Conservation (phyloP, 2,113 vertebrate species). For the Nesoenas mayeri region DNA sequence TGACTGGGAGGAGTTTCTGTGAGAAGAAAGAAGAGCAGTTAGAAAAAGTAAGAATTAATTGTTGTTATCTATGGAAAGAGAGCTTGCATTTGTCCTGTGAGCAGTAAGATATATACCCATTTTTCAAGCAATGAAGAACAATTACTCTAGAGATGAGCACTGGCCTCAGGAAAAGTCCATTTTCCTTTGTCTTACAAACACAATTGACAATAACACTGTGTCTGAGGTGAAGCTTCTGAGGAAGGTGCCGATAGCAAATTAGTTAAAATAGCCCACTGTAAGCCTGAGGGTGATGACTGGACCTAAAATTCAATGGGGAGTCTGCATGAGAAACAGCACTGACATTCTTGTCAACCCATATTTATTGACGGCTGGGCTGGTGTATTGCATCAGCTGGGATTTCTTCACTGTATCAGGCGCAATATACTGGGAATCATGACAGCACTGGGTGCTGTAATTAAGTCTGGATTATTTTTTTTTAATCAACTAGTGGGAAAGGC, state of each 20-base stretch:
- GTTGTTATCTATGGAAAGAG: not conserved
- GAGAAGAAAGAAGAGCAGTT: not conserved
- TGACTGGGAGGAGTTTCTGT: not conserved
- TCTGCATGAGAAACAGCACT: not conserved
- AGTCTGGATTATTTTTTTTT: not conserved
- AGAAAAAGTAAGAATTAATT: not conserved
- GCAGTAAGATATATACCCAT: not conserved
- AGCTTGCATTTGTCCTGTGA: not conserved
- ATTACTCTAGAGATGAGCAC: not conserved
- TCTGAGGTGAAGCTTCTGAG: not conserved
- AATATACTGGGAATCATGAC: not conserved
- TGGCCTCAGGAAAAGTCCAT: not conserved
- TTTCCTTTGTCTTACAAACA: not conserved
- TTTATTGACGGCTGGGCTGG: not conserved
- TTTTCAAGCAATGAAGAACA: not conserved
- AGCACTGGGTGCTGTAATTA: not conserved
- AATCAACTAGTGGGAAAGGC: not conserved
- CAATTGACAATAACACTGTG: not conserved
- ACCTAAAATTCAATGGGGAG: not conserved
- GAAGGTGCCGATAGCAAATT: not conserved
- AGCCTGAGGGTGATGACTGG: not conserved
- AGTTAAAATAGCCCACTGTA: not conserved
- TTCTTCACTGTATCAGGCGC: not conserved
- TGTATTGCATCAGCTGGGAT: not conserved
- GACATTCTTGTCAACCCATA: not conserved